Evolutionary conservation across 1,140 invertebrate genomes (phyloP).

Genomic region (Drosophila sp.): DNA sequence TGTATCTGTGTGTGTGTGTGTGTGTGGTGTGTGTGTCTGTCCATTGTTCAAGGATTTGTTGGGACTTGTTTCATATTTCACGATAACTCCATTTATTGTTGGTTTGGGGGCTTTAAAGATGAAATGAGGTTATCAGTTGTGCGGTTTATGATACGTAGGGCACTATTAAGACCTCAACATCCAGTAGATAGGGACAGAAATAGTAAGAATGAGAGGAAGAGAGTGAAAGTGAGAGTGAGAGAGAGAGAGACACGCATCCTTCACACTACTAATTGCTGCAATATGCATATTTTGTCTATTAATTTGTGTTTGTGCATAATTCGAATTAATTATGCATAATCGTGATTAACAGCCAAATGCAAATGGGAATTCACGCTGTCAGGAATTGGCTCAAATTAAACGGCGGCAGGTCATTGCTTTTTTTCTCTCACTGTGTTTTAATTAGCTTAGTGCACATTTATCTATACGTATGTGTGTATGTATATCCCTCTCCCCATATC

Average conservation of each 20-base stretch:
- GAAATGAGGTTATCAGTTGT: slow-evolving; percentile 69
- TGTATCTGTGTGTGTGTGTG: slow-evolving; percentile 6
- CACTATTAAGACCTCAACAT: slow-evolving; percentile 32
- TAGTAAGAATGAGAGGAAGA: not conserved
- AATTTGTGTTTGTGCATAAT: slow-evolving; percentile 80
- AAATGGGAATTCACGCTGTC: slow-evolving; percentile 51
- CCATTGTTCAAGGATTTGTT: slow-evolving; percentile 79
- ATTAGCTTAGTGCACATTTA: slow-evolving; percentile 37
- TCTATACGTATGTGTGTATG: not conserved
- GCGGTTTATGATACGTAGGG: slow-evolving; percentile 33
- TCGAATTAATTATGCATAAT: slow-evolving; percentile 80
- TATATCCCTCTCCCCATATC: slow-evolving; percentile 2
- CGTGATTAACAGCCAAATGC: slow-evolving; percentile 77
- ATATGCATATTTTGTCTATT: slow-evolving; percentile 79
- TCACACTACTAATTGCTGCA: slow-evolving; percentile 66
- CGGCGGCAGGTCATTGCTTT: slow-evolving; percentile 5
- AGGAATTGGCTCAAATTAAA: slow-evolving; percentile 51
- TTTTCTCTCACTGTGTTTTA: slow-evolving; percentile 52
- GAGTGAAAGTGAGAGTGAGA: too few relatives aligned
- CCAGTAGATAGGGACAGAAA: not conserved
- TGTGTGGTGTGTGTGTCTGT: slow-evolving; percentile 21
- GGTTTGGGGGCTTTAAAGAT: slow-evolving; percentile 64
- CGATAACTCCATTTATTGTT: slow-evolving; percentile 78
- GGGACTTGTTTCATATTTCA: slow-evolving; percentile 79
- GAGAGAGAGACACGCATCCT: slow-evolving; percentile 1